These are phyloP conservation scores for Drosophila hawaiiensis DNA, from an alignment of 2,888 invertebrate genomes.

Conservation along the genomic window DNA sequence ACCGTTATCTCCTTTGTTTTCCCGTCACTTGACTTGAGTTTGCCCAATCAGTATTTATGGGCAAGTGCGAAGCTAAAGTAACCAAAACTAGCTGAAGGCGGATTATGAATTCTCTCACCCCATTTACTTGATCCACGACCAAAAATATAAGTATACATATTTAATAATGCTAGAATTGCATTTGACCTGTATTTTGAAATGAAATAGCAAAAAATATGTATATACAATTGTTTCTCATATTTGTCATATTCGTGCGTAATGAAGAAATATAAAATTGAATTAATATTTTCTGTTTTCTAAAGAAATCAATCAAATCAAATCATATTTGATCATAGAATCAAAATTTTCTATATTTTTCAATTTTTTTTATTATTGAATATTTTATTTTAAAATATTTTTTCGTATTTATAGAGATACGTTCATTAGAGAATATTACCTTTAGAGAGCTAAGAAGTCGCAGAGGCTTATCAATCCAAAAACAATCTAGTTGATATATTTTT, in stretches of 20 bases:
- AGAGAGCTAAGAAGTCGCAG: no score
- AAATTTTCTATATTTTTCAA: accelerated
- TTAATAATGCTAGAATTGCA: background rate
- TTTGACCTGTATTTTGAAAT: no score
- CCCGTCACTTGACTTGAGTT: constrained; percentile 22
- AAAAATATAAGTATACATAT: background rate
- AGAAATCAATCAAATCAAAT: no score
- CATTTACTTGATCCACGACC: background rate
- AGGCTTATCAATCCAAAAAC: background rate
- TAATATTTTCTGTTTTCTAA: background rate
- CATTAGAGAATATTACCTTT: background rate
- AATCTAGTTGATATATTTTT: no score
- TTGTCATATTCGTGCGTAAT: background rate
- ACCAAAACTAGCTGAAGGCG: background rate
- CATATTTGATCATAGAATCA: background rate
- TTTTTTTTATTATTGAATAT: no score
- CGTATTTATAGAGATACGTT: background rate
- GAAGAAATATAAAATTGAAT: background rate
- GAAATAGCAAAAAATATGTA: background rate
- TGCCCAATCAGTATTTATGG: constrained; percentile 16
- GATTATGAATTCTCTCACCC: constrained; percentile 1
- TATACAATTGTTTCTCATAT: background rate
- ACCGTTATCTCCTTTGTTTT: constrained; percentile 8
- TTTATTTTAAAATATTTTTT: background rate
- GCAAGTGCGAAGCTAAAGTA: background rate